These are phyloP conservation scores for Mustela nigripes DNA, from an alignment of 2,113 vertebrate species.

Conservation along the genomic window DNA sequence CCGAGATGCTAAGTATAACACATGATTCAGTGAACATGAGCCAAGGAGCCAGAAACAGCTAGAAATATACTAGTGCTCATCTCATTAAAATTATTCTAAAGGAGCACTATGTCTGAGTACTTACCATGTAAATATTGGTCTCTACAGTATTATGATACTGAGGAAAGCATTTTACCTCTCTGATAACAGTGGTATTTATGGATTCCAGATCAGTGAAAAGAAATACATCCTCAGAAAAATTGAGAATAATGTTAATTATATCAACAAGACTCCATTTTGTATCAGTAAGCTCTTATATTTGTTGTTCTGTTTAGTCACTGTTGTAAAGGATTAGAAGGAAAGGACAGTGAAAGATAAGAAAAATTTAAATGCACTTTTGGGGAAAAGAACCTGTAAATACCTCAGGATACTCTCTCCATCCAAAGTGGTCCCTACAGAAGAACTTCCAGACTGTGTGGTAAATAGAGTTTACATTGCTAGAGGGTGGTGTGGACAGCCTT, in stretches of 20 bases:
- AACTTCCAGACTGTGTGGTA: conserved; percentile 98
- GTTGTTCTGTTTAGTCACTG: conserved; percentile 35
- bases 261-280: conserved; percentile 56
- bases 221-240: conserved; percentile 62
- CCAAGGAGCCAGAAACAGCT: background rate
- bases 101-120: background rate
- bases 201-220: conserved; percentile 34
- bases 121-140: background rate
- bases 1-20: conserved; percentile 52
- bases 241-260: background rate
- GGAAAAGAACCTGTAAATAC: conserved; percentile 85
- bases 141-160: background rate
- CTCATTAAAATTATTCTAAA: conserved; percentile 50
- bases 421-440: conserved; percentile 99
- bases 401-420: conserved; percentile 99
- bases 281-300: conserved; percentile 7
- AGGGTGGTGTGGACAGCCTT: conserved; percentile 93
- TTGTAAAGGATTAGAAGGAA: background rate
- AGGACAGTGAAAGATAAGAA: conserved; percentile 4
- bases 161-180: conserved; percentile 43
- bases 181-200: background rate
- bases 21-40: background rate
- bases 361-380: background rate
- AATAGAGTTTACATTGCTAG: conserved; percentile 89
- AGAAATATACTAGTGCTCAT: background rate